Evolutionary conservation across 2,113 vertebrate genomes (phyloP), one percentile per base, ranked within the genome.

Genomic region (Struthidea cinerea): DNA sequence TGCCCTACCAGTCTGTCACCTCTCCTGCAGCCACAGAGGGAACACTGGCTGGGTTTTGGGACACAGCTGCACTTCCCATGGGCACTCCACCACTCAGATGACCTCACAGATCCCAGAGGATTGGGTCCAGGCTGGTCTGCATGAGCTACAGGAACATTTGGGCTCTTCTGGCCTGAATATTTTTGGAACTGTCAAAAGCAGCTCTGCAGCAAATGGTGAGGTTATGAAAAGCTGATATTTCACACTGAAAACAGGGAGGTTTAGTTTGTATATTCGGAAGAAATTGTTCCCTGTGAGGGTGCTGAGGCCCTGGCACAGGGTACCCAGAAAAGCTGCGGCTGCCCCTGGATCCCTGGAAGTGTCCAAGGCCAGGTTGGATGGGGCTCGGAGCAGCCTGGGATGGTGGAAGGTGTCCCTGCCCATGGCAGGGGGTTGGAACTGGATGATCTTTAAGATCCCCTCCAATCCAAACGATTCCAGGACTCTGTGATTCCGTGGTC

Each of bases 361-460:
- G 63, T 1, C 26, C 63, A 47, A 56, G 71, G 41, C 18, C 71
- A 84, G 63, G 41, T 0, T 76, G 47, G 32, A 33, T 0, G 0
- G 17, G 15, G 8, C 4, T 65, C 65, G 42, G 71, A 77, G 15
- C 71, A 3, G 0, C 4, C 55, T 69, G 55, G 26, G 15, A 1
- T 0, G 1, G 41, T 69, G 47, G 35, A 0, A 84, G 8, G 2
- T 33, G 55, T 69, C 32, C 63, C 41, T 69, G 26, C 3, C 6
- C 21, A 23, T 13, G n/a, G 21, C 26, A 83, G 78, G 55, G 0
- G 9, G 6, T 2, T 35, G n/a, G 26, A 5, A 61, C 0, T 35
- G 14, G 35, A 55, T 55, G 49, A 39, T 22, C 15, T 76, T 83
- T 42, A 5, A 33, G 8, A 15, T 42, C 22, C 10, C 7, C 16